Conservation (phyloP, 1,140 invertebrate genomes). For the Trachymyrmex cornetzi region DNA sequence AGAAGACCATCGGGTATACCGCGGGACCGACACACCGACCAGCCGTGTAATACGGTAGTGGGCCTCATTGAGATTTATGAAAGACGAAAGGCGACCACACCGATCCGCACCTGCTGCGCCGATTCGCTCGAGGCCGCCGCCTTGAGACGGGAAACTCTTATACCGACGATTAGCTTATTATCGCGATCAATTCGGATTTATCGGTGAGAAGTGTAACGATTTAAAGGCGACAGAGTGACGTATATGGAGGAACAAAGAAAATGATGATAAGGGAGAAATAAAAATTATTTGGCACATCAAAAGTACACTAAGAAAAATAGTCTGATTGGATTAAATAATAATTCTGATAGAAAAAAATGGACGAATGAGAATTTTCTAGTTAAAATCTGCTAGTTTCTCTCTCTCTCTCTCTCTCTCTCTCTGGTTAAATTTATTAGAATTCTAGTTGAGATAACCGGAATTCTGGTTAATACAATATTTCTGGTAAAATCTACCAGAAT, state of each 20-base stretch:
- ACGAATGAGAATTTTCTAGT: too few relatives aligned
- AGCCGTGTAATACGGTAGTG: slow-evolving; percentile 77
- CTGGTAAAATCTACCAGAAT: too few relatives aligned
- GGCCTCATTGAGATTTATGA: slow-evolving; percentile 80
- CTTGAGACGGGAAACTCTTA: slow-evolving; percentile 37
- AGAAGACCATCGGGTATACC: slow-evolving; percentile 77
- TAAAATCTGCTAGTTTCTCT: too few relatives aligned
- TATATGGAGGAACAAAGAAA: background rate
- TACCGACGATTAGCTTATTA: slow-evolving; percentile 38
- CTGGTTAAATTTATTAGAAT: too few relatives aligned
- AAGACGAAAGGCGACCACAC: slow-evolving; percentile 58
- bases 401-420: too few relatives aligned
- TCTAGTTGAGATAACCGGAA: too few relatives aligned
- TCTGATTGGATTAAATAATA: too few relatives aligned
- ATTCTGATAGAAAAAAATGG: too few relatives aligned
- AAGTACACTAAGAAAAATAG: too few relatives aligned
- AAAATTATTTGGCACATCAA: background rate
- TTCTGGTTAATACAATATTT: too few relatives aligned
- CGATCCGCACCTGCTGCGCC: slow-evolving; percentile 35
- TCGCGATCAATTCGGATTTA: slow-evolving; percentile 16
- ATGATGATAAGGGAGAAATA: background rate
- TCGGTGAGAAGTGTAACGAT: background rate
- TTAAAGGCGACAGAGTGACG: background rate
- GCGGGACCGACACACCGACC: slow-evolving; percentile 57
- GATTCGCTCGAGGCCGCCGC: slow-evolving; percentile 28